Percentiles rank a stretch among this genome's conserved stretches.
phyloP scores from a whole-genome alignment of 2,113 vertebrate genomes.

The Carollia perspicillata region DNA sequence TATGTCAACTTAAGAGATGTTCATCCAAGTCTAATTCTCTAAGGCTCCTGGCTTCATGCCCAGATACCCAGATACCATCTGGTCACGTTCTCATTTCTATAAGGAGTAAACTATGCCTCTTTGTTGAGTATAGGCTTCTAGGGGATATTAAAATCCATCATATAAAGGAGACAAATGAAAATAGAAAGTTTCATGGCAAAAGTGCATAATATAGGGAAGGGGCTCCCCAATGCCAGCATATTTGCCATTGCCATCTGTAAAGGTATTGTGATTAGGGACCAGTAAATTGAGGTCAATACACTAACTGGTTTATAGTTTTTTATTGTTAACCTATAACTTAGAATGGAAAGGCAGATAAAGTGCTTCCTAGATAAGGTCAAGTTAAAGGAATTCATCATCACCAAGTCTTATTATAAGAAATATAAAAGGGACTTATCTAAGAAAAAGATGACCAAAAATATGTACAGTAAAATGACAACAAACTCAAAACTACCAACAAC shows the following conservation, averaged over 20 bases:
- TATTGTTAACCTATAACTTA: neutral
- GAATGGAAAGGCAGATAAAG: too few relatives aligned
- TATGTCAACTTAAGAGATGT: conserved; percentile 23
- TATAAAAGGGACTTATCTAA: too few relatives aligned
- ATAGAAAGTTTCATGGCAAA: conserved; percentile 10
- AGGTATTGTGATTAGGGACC: neutral
- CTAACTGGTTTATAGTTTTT: neutral
- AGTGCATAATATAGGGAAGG: neutral
- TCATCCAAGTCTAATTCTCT: conserved; percentile 3
- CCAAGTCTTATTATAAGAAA: too few relatives aligned
- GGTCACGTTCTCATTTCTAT: neutral
- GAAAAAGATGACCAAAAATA: too few relatives aligned
- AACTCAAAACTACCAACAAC: too few relatives aligned
- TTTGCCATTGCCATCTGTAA: neutral
- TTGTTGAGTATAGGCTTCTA: neutral
- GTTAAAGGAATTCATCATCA: too few relatives aligned
- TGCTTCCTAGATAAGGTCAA: too few relatives aligned
- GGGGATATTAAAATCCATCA: neutral
- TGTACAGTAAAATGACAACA: too few relatives aligned
- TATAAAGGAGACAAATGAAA: conserved; percentile 26
- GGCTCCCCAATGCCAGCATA: neutral
- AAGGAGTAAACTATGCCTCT: conserved; percentile 7
- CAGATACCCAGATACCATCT: conserved; percentile 31
- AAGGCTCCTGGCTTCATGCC: conserved; percentile 44
- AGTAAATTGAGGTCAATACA: neutral